These are phyloP conservation scores for Salarias fasciatus DNA, from an alignment of 2,797 vertebrate genomes.

Conservation along the genomic window DNA sequence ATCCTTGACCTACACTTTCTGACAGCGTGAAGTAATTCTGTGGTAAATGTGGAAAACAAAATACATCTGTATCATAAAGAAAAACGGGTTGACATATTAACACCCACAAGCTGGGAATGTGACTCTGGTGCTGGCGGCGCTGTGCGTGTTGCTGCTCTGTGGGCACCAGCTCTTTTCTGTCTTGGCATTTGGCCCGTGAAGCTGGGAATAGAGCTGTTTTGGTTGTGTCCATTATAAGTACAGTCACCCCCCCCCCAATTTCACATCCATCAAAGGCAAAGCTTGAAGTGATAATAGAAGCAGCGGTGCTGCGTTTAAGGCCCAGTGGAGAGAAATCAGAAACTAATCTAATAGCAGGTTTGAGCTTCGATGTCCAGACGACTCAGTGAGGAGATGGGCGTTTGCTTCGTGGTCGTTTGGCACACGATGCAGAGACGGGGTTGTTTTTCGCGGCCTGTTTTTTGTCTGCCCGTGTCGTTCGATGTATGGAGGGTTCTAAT, in stretches of 20 bases:
- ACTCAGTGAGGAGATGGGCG: conserved; percentile 25
- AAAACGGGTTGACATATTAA: background rate
- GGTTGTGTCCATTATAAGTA: conserved; percentile 56
- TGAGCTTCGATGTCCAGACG: conserved; percentile 36
- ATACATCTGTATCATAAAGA: background rate
- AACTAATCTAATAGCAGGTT: conserved; percentile 64
- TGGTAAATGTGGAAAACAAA: background rate
- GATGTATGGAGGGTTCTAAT: conserved; percentile 24
- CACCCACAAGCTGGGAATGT: background rate
- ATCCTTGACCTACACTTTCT: background rate
- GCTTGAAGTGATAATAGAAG: conserved; percentile 58
- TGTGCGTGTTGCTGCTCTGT: conserved; percentile 4
- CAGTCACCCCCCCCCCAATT: conserved; percentile 21
- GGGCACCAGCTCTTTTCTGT: conserved; percentile 33
- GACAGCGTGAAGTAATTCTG: background rate
- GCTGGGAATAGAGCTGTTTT: conserved; percentile 56
- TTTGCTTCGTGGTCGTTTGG: conserved; percentile 41
- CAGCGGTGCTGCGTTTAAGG: conserved; percentile 39
- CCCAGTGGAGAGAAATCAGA: conserved; percentile 59
- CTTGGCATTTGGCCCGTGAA: conserved; percentile 44
- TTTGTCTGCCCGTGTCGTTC: conserved; percentile 15
- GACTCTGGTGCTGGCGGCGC: background rate
- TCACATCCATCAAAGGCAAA: conserved; percentile 53
- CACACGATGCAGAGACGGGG: conserved; percentile 3
- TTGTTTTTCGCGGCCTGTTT: conserved; percentile 4